A percentile compares a stretch with the other conserved stretches of the same genome.
Conservation (phyloP, 2,797 vertebrate genomes). For the Taenioides sp. region DNA sequence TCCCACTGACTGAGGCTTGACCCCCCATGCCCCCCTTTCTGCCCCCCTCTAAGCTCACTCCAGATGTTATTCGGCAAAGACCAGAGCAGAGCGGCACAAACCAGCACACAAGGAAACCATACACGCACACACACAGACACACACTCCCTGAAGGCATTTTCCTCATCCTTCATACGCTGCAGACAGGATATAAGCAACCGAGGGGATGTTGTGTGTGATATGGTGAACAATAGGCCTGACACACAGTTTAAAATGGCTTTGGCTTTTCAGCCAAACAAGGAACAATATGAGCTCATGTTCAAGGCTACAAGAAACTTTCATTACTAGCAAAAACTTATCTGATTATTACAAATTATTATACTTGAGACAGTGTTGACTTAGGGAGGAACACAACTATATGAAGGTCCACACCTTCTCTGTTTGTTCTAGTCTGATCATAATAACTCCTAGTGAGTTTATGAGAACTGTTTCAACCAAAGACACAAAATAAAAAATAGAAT, state of each 20-base stretch:
- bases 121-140: slow-evolving; percentile 6
- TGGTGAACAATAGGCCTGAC: slow-evolving; percentile 59
- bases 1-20: slow-evolving; percentile 45
- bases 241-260: slow-evolving; percentile 24
- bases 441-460: slow-evolving; percentile 20
- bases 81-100: slow-evolving; percentile 23
- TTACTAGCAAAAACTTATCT: neutral
- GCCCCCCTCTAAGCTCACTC: slow-evolving; percentile 29
- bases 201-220: slow-evolving; percentile 50
- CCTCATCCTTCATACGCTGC: slow-evolving; percentile 18
- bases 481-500: neutral
- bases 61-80: slow-evolving; percentile 46
- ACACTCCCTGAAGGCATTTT: slow-evolving; percentile 8
- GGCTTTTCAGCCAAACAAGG: slow-evolving; percentile 14
- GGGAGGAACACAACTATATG: slow-evolving; percentile 25
- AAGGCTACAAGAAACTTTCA: slow-evolving; percentile 13
- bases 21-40: slow-evolving; percentile 21
- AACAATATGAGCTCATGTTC: slow-evolving; percentile 27
- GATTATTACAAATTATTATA: slow-evolving; percentile 16
- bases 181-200: slow-evolving; percentile 51
- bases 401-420: slow-evolving; percentile 32
- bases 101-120: slow-evolving; percentile 12
- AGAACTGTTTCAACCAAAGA: slow-evolving; percentile 5
- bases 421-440: slow-evolving; percentile 23
- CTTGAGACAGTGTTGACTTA: slow-evolving; percentile 35